Conservation (phyloP, 1,140 invertebrate genomes). For the Helicoverpa zea region DNA sequence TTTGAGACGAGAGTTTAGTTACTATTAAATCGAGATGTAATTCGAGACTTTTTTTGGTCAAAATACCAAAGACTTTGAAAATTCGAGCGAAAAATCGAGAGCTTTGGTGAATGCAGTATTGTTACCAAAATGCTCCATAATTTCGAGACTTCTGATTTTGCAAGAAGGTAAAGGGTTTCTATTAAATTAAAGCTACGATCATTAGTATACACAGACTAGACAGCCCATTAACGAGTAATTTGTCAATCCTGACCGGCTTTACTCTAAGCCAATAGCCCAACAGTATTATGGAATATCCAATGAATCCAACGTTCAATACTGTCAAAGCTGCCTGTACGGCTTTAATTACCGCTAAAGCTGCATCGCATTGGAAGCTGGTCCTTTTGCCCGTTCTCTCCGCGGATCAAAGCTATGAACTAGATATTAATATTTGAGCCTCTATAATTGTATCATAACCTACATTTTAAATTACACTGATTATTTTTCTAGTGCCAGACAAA, state of each 20-base stretch:
- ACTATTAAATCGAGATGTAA: not conserved
- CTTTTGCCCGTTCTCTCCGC: not conserved
- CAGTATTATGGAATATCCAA: slow-evolving; percentile 16
- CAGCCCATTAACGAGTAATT: slow-evolving; percentile 16
- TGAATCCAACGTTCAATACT: slow-evolving; percentile 13
- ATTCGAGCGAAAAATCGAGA: too few relatives aligned
- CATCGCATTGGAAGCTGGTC: not conserved
- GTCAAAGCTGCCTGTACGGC: slow-evolving; percentile 10
- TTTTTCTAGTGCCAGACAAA: slow-evolving; percentile 2
- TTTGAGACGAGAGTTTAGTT: not conserved
- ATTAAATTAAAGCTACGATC: not conserved
- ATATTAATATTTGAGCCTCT: not conserved
- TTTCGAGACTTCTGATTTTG: not conserved
- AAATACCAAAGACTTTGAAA: too few relatives aligned
- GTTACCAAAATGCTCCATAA: not conserved
- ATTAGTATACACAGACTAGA: slow-evolving; percentile 1
- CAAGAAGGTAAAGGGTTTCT: not conserved
- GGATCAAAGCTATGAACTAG: not conserved
- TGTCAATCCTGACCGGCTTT: slow-evolving; percentile 11
- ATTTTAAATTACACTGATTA: not conserved
- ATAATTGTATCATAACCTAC: not conserved
- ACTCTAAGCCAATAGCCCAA: slow-evolving; percentile 3
- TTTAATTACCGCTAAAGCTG: slow-evolving; percentile 21
- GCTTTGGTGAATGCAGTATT: too few relatives aligned
- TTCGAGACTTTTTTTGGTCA: not conserved